Base-by-base conservation (phyloP, 2,113 vertebrate species). In the Sinocyclocheilus anshuiensis region DNA sequence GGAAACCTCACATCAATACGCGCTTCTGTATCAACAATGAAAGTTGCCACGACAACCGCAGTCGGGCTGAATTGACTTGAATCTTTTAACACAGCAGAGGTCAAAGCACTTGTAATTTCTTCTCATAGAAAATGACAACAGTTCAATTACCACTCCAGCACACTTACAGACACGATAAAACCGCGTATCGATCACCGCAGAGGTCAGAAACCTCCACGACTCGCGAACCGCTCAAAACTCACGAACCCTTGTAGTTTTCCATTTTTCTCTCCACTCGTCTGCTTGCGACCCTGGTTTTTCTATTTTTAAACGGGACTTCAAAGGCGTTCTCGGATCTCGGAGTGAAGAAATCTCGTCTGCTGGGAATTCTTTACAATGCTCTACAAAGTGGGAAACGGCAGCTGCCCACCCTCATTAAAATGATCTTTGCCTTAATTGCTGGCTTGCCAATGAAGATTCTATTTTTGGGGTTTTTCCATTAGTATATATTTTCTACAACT, bases 81-180 rank as follows among this genome's bases (percentile, higher is more conserved):
- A 82, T 84, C 86, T 86, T 87, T 87, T 80, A 72, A 88, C 87
- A 85, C 82, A 79, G 83, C 72, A 79, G 89, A 90, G 89, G 89
- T 90, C 85, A 90, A 87, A 84, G 80, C 84, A 77, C 84, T 71
- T 85, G 63, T 67, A 59, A 87, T 77, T 82, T 86, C 82, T 75
- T 71, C 85, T 87, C 55, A 77, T 77, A 86, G 77, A 84, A 88
- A 86, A 90, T 79, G 77, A 83, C 77, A 90, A 88, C 78, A 85
- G 85, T 76, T 86, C 78, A 88, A 90, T 88, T 88, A 85, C 71
- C 87, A 85, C 85, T 88, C 77, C 6, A 75, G 33, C 55, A 13
- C 80, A 65, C 72, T 85, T 65, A 67, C 80, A 26, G 55, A 45
- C 36, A 85, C 39, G 50, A 29, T n/a, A 53, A 85, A 84, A 86